Conservation (phyloP, 2,888 invertebrate species). For the Dolichopus griseipennis region DNA sequence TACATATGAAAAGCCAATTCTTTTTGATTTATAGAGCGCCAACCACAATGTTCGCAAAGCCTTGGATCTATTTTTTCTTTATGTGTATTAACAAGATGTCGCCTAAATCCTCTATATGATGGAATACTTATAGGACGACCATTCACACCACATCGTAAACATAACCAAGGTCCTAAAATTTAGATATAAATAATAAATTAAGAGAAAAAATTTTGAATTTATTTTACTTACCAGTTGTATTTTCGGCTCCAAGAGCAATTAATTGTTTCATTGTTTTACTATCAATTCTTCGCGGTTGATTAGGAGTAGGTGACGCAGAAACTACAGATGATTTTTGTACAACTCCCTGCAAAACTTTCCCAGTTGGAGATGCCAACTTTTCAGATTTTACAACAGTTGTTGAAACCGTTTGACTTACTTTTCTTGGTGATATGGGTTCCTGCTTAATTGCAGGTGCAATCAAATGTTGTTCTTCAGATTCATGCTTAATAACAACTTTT, state of each 20-base stretch:
- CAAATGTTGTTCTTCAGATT: constrained; percentile 13
- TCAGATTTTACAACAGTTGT: constrained; percentile 15
- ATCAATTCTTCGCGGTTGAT: constrained; percentile 48
- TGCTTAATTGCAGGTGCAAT: background rate
- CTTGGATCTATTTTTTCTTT: constrained; percentile 66
- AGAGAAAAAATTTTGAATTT: background rate
- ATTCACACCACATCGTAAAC: constrained; percentile 63
- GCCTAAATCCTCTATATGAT: constrained; percentile 67
- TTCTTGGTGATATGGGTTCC: constrained; percentile 11
- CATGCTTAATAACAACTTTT: constrained; percentile 33
- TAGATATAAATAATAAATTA: background rate
- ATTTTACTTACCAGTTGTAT: constrained; percentile 46
- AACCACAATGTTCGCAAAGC: constrained; percentile 79
- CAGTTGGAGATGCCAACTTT: background rate
- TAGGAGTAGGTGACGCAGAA: constrained; percentile 14
- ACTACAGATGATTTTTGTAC: constrained; percentile 11
- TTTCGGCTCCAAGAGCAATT: constrained; percentile 53
- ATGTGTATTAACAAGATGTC: constrained; percentile 73
- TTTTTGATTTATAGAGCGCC: constrained; percentile 62
- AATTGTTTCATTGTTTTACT: constrained; percentile 54
- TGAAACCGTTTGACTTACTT: background rate
- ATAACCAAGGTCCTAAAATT: constrained; percentile 64
- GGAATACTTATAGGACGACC: constrained; percentile 62
- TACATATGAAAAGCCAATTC: constrained; percentile 70
- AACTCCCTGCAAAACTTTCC: background rate